phyloP scores from a whole-genome alignment of 2,113 vertebrate species.

The Pan paniscus region DNA sequence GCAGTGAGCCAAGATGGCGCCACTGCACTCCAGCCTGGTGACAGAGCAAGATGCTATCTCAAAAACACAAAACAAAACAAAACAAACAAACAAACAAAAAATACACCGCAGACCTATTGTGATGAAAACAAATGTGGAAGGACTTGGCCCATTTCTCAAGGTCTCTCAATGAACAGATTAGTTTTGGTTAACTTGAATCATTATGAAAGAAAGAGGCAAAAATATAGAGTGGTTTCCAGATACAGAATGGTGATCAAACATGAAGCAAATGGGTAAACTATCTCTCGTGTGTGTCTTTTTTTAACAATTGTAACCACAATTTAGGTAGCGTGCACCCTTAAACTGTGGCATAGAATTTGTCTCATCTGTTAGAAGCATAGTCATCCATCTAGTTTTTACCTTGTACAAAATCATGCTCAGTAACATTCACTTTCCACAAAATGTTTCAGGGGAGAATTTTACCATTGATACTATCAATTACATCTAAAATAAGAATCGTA shows the following conservation, averaged over 20 bases:
- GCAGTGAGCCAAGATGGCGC: too few relatives aligned
- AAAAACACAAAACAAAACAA: too few relatives aligned
- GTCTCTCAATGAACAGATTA: background rate
- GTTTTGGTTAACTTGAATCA: background rate
- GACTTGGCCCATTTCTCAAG: background rate
- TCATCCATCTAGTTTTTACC: background rate
- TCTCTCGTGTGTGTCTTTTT: background rate
- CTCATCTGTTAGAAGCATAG: background rate
- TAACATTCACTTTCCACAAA: background rate
- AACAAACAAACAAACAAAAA: too few relatives aligned
- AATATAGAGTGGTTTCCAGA: constrained; percentile 12
- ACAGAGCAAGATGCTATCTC: too few relatives aligned
- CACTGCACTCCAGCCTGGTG: too few relatives aligned
- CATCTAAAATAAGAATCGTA: background rate
- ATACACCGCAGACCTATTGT: background rate
- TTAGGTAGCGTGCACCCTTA: background rate
- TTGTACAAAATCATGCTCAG: background rate
- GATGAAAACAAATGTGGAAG: constrained; percentile 56
- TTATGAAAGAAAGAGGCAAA: constrained; percentile 29
- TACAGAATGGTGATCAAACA: background rate
- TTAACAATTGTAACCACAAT: background rate
- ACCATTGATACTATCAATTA: background rate
- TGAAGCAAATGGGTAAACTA: background rate
- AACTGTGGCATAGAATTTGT: background rate
- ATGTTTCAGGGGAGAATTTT: background rate